Conservation (phyloP, 37 sponge, comb jelly and placozoan genomes). For the Spongilla lacustris region DNA sequence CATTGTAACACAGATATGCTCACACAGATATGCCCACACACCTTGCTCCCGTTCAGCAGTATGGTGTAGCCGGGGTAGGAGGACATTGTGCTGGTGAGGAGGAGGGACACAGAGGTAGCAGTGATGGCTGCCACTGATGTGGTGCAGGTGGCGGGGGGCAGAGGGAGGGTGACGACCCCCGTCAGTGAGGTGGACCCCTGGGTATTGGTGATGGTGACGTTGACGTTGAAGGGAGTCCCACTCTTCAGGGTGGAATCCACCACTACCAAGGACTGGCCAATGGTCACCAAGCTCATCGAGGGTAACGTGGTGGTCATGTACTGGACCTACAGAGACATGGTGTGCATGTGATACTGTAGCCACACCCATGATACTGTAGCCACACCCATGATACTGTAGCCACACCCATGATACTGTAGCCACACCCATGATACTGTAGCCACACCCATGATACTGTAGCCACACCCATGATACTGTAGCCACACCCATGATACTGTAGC, state of each 20-base stretch:
- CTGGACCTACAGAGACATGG: neutral
- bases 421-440: too few species aligned
- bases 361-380: too few species aligned
- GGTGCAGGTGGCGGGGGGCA: neutral
- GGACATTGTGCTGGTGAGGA: neutral
- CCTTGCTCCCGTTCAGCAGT: neutral
- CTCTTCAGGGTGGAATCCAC: neutral
- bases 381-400: too few species aligned
- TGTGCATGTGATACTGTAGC: too few species aligned
- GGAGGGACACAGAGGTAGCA: neutral
- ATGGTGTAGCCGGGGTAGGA: neutral
- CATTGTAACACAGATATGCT: too few species aligned
- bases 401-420: too few species aligned
- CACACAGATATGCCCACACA: neutral
- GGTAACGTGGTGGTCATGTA: neutral
- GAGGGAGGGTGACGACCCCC: neutral
- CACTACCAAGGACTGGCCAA: neutral
- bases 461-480: too few species aligned
- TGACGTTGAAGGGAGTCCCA: neutral
- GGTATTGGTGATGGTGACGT: neutral
- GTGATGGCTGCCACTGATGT: neutral
- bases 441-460: too few species aligned
- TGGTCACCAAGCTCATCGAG: neutral
- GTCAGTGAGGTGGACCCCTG: neutral
- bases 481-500: too few species aligned